Percentiles rank a stretch among this genome's conserved stretches.
Evolutionary conservation across 2,888 invertebrate species (phyloP).

Genomic region (Carterocephalus palaemon): DNA sequence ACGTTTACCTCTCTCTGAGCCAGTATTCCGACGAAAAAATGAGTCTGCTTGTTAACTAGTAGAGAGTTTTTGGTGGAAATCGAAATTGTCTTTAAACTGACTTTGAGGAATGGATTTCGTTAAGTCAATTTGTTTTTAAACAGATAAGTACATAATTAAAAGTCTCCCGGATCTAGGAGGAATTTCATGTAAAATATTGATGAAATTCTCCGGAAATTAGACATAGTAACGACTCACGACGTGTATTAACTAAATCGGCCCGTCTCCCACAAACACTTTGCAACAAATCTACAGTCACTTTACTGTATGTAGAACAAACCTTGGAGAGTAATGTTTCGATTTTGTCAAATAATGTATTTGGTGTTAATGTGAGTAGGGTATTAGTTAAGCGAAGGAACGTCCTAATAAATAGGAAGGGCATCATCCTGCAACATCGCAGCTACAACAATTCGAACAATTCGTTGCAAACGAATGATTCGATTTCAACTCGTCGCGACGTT

Average conservation of each 20-base stretch:
- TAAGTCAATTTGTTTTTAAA: constrained; percentile 11
- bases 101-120: neutral
- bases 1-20: too few relatives aligned
- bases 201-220: constrained; percentile 23
- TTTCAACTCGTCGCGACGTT: constrained; percentile 16
- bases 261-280: constrained; percentile 25
- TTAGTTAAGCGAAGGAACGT: constrained; percentile 10
- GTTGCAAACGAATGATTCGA: too few relatives aligned
- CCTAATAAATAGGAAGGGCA: constrained; percentile 13
- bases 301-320: constrained; percentile 14
- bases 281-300: constrained; percentile 19
- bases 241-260: constrained; percentile 22
- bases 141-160: constrained; percentile 13
- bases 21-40: too few relatives aligned
- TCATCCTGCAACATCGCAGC: constrained; percentile 12
- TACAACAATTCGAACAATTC: too few relatives aligned
- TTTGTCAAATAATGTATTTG: too few relatives aligned
- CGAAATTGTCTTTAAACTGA: neutral
- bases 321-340: constrained; percentile 18
- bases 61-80: constrained; percentile 9
- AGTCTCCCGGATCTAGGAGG: constrained; percentile 16
- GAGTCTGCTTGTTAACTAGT: too few relatives aligned
- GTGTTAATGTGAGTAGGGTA: constrained; percentile 7
- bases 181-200: constrained; percentile 18
- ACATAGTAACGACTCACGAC: constrained; percentile 11